These are phyloP conservation scores for Conopomorpha cramerella DNA, from an alignment of 1,140 invertebrate genomes.

Conservation along the genomic window DNA sequence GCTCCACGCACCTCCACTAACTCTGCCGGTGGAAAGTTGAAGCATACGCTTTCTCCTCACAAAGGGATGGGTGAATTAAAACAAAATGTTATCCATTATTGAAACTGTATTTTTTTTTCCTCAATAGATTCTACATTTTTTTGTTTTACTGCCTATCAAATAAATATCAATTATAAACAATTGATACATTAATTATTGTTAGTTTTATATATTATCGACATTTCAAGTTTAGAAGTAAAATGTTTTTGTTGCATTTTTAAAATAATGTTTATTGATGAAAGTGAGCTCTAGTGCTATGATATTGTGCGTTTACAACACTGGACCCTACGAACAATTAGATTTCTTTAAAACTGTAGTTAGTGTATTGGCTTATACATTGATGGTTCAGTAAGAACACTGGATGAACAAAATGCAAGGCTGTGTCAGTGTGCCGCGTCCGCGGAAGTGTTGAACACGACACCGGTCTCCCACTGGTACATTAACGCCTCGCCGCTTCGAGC, in stretches of 20 bases:
- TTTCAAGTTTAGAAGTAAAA: slow-evolving; percentile 43
- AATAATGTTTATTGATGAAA: slow-evolving; percentile 33
- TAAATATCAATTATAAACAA: slow-evolving; percentile 58
- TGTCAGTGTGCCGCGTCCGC: too few relatives aligned
- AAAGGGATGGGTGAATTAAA: slow-evolving; percentile 22
- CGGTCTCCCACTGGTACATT: slow-evolving; percentile 31
- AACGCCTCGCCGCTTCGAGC: slow-evolving; percentile 23
- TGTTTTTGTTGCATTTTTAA: slow-evolving; percentile 37
- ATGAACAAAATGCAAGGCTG: slow-evolving; percentile 43
- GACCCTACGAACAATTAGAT: slow-evolving; percentile 58
- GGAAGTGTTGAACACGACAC: slow-evolving; percentile 21
- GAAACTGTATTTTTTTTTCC: slow-evolving; percentile 55
- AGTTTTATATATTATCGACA: slow-evolving; percentile 55
- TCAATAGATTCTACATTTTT: slow-evolving; percentile 53
- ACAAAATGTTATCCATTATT: slow-evolving; percentile 36
- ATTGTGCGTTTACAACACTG: slow-evolving; percentile 58
- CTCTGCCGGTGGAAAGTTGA: too few relatives aligned
- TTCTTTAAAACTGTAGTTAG: slow-evolving; percentile 45
- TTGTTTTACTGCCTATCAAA: slow-evolving; percentile 53
- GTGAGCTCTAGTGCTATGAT: slow-evolving; percentile 56
- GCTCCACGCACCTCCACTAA: too few relatives aligned
- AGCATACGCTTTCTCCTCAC: too few relatives aligned
- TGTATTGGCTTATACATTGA: slow-evolving; percentile 48
- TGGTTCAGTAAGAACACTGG: slow-evolving; percentile 46
- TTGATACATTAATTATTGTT: slow-evolving; percentile 54